These are phyloP conservation scores for Micrasema longulum DNA, from an alignment of 1,140 invertebrate species.

Conservation along the genomic window DNA sequence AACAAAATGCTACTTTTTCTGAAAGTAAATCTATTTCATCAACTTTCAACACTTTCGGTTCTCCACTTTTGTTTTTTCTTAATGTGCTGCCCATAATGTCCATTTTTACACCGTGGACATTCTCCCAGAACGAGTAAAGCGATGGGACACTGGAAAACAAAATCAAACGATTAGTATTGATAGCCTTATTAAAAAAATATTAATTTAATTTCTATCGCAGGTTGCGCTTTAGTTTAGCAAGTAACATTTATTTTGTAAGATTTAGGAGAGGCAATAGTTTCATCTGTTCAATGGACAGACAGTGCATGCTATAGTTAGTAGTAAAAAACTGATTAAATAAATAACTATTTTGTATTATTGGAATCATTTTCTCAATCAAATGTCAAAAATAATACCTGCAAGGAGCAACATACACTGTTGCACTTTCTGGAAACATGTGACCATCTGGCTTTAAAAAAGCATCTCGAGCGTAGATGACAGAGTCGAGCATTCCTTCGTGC, in stretches of 20 bases:
- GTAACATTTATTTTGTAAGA: no score
- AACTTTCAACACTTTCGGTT: constrained; percentile 69
- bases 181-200: no score
- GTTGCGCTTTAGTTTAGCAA: no score
- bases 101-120: constrained; percentile 71
- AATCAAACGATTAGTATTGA: no score
- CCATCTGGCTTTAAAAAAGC: constrained; percentile 88
- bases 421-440: constrained; percentile 73
- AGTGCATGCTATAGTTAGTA: neutral
- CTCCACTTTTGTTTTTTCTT: constrained; percentile 66
- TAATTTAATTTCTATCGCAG: no score
- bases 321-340: no score
- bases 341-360: no score
- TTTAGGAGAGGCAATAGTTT: no score
- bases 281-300: no score
- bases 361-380: no score
- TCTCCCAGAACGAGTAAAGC: constrained; percentile 72
- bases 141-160: constrained; percentile 70
- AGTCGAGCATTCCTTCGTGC: constrained; percentile 98
- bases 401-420: constrained; percentile 73
- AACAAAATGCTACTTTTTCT: constrained; percentile 68
- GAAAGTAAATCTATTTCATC: constrained; percentile 67
- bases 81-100: constrained; percentile 66
- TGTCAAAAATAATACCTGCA: constrained; percentile 70
- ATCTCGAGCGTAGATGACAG: constrained; percentile 90